Evolutionary conservation across 2,113 vertebrate species (phyloP).

Genomic region (Aptenodytes forsteri): DNA sequence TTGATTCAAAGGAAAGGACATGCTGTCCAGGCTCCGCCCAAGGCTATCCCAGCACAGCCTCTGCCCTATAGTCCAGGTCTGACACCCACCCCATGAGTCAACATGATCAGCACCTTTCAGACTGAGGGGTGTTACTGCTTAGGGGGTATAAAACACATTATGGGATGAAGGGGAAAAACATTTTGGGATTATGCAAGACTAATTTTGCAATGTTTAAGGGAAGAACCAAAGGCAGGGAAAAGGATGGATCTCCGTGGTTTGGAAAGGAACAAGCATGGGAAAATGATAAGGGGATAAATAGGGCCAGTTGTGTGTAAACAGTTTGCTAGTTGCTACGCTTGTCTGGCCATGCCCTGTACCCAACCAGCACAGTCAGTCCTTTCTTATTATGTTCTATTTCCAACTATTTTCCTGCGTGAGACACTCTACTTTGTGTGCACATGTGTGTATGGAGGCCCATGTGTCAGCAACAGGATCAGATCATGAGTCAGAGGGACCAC

Average conservation of each 20-base stretch:
- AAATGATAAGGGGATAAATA: background rate
- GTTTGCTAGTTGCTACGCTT: background rate
- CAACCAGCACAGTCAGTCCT: background rate
- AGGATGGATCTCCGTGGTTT: background rate
- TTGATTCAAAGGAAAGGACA: background rate
- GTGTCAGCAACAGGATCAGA: background rate
- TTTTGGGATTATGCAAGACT: background rate
- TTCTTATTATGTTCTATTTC: background rate
- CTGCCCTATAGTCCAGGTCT: background rate
- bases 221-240: background rate
- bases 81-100: background rate
- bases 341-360: background rate
- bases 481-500: background rate
- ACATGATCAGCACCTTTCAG: background rate
- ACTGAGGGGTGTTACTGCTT: background rate
- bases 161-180: background rate
- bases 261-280: background rate
- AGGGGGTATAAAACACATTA: background rate
- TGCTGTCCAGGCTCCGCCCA: background rate
- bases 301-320: background rate
- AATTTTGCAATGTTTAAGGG: background rate
- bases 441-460: background rate
- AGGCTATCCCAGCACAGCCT: background rate
- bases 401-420: background rate
- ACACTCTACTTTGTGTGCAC: background rate